Conservation (phyloP, 2,797 vertebrate genomes). For the Dryobates pubescens region DNA sequence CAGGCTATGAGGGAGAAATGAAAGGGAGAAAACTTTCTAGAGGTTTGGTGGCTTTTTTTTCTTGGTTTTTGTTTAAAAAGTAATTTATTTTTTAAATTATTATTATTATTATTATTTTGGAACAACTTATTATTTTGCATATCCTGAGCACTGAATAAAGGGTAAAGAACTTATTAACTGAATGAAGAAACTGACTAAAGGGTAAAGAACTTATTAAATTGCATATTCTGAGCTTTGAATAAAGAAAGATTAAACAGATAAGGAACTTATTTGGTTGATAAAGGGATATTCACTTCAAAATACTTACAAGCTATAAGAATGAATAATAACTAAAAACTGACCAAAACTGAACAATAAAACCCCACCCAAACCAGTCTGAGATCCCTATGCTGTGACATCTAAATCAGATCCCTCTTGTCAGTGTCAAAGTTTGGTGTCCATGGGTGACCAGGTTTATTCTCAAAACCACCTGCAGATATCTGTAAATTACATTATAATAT, state of each 20-base stretch:
- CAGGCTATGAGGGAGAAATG: background rate
- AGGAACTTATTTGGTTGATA: background rate
- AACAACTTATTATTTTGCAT: background rate
- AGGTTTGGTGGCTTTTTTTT: background rate
- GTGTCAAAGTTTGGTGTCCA: background rate
- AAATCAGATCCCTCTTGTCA: background rate
- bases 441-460: background rate
- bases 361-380: background rate
- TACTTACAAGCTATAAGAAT: background rate
- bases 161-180: background rate
- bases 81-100: background rate
- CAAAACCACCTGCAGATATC: background rate
- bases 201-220: background rate
- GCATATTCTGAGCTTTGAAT: conserved; percentile 1
- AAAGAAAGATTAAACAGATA: conserved; percentile 22
- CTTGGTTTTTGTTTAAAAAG: background rate
- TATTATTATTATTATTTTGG: background rate
- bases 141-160: background rate
- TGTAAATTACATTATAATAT: background rate
- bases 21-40: background rate
- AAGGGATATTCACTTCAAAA: background rate
- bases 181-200: background rate
- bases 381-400: background rate
- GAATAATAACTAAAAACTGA: too few species aligned
- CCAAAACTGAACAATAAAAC: background rate